phyloP scores from a whole-genome alignment of 2,888 invertebrate species.

The Galerucella pusilla region DNA sequence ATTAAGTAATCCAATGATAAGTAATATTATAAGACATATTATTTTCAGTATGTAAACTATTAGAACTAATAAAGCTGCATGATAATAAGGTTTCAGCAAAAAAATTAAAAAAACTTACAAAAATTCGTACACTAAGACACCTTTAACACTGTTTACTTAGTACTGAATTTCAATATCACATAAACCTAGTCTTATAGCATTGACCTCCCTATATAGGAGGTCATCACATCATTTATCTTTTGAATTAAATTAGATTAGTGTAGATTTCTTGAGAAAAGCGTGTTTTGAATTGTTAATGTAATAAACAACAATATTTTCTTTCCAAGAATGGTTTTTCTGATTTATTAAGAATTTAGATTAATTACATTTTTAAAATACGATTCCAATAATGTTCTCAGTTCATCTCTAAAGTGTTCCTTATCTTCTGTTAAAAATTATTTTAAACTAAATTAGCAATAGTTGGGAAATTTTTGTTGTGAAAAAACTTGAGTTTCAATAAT shows the following conservation, averaged over 20 bases:
- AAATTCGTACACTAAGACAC: slow-evolving; percentile 4
- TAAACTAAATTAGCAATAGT: too few species aligned
- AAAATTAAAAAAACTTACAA: slow-evolving; percentile 11
- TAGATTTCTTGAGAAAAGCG: slow-evolving; percentile 13
- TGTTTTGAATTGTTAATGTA: slow-evolving; percentile 13
- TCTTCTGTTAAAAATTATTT: too few species aligned
- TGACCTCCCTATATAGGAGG: slow-evolving; percentile 47
- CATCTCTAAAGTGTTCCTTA: too few species aligned
- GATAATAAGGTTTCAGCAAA: neutral
- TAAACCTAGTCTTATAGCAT: slow-evolving; percentile 48
- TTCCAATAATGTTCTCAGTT: too few species aligned
- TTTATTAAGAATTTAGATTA: too few species aligned
- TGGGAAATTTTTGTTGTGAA: too few species aligned
- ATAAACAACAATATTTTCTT: neutral
- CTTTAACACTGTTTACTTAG: slow-evolving; percentile 15
- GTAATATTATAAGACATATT: neutral
- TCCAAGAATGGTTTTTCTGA: neutral
- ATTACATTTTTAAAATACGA: too few species aligned
- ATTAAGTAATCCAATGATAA: neutral
- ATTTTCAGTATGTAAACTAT: neutral
- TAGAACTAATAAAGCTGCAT: neutral
- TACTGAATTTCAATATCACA: slow-evolving; percentile 39
- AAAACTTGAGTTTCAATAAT: too few species aligned
- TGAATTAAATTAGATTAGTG: slow-evolving; percentile 15
- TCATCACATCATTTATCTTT: slow-evolving; percentile 38